Evolutionary conservation across 2,888 invertebrate species (phyloP).

Genomic region (Napeogenes inachia): DNA sequence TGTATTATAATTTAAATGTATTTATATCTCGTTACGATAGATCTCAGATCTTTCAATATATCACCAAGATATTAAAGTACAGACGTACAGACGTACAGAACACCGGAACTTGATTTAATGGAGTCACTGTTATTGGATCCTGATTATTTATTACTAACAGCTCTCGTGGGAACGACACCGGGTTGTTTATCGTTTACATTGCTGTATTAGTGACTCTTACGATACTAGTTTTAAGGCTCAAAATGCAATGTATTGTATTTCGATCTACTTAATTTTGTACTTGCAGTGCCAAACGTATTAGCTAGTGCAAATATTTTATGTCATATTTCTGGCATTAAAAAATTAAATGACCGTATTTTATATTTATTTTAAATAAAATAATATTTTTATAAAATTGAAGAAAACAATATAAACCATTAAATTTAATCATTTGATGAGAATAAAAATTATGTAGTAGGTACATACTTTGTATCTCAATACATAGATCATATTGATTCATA

Average conservation of each 20-base stretch:
- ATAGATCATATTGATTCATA: too few species aligned
- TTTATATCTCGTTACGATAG: slow-evolving; percentile 18
- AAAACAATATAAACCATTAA: too few species aligned
- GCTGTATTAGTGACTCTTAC: slow-evolving; percentile 1
- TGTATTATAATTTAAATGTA: slow-evolving; percentile 20
- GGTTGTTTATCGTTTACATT: slow-evolving; percentile 8
- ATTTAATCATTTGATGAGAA: too few species aligned
- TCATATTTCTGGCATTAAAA: too few species aligned
- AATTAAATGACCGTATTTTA: too few species aligned
- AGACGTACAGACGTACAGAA: slow-evolving; percentile 16
- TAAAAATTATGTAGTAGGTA: too few species aligned
- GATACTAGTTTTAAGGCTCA: not conserved
- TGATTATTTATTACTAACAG: slow-evolving; percentile 61
- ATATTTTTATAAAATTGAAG: too few species aligned
- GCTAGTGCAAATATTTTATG: too few species aligned
- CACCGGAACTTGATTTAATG: slow-evolving; percentile 65
- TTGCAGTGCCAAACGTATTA: not conserved
- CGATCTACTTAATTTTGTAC: not conserved
- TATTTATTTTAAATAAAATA: too few species aligned
- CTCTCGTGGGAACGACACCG: slow-evolving; percentile 58
- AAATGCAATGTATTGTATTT: slow-evolving; percentile 8
- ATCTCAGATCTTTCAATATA: slow-evolving; percentile 25
- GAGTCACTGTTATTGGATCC: slow-evolving; percentile 69
- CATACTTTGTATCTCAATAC: too few species aligned
- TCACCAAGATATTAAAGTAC: slow-evolving; percentile 31